phyloP scores from a whole-genome alignment of 2,888 invertebrate species.

The Tetrapedia diversipes region DNA sequence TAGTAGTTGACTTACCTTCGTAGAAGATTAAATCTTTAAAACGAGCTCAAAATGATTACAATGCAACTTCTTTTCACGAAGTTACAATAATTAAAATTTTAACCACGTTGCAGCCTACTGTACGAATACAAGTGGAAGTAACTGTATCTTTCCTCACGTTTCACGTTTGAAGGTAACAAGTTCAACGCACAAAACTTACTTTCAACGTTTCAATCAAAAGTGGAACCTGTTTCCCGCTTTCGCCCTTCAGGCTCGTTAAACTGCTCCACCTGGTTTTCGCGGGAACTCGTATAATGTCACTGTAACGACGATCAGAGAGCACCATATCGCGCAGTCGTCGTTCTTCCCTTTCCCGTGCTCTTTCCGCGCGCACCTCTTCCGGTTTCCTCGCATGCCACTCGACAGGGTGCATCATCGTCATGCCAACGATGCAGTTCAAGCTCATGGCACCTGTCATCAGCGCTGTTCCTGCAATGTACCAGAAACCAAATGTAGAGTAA shows the following conservation, averaged over 20 bases:
- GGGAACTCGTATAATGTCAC: conserved; percentile 69
- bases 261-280: conserved; percentile 75
- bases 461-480: conserved; percentile 85
- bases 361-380: conserved; percentile 67
- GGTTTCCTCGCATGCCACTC: conserved; percentile 85
- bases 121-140: no score
- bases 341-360: conserved; percentile 61
- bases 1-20: no score
- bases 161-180: neutral
- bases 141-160: neutral
- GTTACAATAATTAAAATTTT: no score
- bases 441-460: conserved; percentile 88
- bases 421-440: conserved; percentile 87
- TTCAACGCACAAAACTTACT: conserved; percentile 54
- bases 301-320: conserved; percentile 69
- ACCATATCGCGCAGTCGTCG: conserved; percentile 51
- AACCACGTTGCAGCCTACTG: no score
- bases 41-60: no score
- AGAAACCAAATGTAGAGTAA: no score
- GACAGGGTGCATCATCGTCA: conserved; percentile 89
- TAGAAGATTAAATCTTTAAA: no score
- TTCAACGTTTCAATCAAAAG: conserved; percentile 69
- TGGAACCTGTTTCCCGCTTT: conserved; percentile 63
- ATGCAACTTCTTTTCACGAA: no score
- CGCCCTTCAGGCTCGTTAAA: conserved; percentile 75